Base-by-base conservation (phyloP, 2,113 vertebrate genomes). In the Strix aluco region DNA sequence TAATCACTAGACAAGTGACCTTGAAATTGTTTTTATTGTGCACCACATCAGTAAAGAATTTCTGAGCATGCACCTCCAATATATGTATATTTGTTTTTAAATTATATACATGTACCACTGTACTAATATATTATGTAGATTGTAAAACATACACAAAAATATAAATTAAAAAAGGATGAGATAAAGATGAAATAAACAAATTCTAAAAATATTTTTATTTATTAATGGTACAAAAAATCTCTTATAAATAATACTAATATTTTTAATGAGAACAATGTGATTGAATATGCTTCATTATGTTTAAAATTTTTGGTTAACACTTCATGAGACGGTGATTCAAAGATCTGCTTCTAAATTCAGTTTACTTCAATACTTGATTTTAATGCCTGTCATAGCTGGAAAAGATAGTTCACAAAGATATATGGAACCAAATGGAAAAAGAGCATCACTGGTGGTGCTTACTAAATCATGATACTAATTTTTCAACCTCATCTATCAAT, bases 1-100 rank as follows among this genome's bases (percentile, higher is more conserved):
- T 71, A 61, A 73, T 51, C 42, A 57, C 13, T 8, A 55, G 57
- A 81, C 3, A 26, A 20, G 13, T 25, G 30, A 59, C 9, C 27
- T 54, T n/a, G n/a, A 55, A 79, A 73, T 21, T 26, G 15, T 61
- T 67, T 27, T 55, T 66, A 47, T 19, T 1, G 1, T 8, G 9
- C 30, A 66, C 3, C 15, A 3, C n/a, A 67, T 25, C 21, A 34
- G 54, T 42, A 38, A 79, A 71, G 65, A 32, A 29, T 9, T 34
- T 42, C 44, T 47, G 4, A 54, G 29, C 14, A 54, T 0, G 1
- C 10, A 30, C 16, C 2, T 15, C n/a, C 3, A 0, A 30, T 19
- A 51, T 13, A 46, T 22, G 12, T 46, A 52, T 47, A 59, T 46
- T 38, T 55, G 26, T 62, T 61, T 67, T 55, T 44, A 67, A 62